Evolutionary conservation across 2,888 invertebrate species (phyloP).

Genomic region (Nephrotoma guestfalica): DNA sequence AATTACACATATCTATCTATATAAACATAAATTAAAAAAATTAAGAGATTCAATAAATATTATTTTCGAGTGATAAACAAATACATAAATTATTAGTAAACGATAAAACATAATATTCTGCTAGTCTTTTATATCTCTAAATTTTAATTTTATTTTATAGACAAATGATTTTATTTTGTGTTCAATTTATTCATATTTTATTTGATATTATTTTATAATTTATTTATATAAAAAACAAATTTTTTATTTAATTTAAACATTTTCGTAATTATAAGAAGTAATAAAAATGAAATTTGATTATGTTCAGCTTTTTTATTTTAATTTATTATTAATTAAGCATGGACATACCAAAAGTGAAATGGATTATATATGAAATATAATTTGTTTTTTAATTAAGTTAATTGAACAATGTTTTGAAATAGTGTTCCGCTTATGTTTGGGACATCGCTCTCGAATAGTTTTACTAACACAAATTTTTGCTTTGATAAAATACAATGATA

Average conservation of each 20-base stretch:
- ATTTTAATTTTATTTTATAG: background rate
- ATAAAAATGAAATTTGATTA: background rate
- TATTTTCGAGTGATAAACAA: background rate
- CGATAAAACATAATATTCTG: background rate
- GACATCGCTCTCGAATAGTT: background rate
- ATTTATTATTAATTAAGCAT: background rate
- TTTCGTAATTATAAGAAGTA: background rate
- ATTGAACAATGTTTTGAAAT: background rate
- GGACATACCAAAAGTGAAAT: background rate
- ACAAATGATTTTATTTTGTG: background rate
- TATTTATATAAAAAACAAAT: background rate
- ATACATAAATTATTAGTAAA: background rate
- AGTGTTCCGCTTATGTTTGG: background rate
- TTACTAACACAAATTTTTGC: background rate
- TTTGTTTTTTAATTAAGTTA: background rate
- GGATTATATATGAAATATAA: background rate
- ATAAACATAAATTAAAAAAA: background rate
- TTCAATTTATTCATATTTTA: background rate
- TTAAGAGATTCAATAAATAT: background rate
- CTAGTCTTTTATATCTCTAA: background rate
- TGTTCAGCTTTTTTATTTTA: background rate
- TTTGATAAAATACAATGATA: too few relatives aligned
- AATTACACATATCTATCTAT: background rate
- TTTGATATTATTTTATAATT: background rate
- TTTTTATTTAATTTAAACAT: background rate